Evolutionary conservation across 2,113 vertebrate species (phyloP).

Genomic region (Ailurus styani): DNA sequence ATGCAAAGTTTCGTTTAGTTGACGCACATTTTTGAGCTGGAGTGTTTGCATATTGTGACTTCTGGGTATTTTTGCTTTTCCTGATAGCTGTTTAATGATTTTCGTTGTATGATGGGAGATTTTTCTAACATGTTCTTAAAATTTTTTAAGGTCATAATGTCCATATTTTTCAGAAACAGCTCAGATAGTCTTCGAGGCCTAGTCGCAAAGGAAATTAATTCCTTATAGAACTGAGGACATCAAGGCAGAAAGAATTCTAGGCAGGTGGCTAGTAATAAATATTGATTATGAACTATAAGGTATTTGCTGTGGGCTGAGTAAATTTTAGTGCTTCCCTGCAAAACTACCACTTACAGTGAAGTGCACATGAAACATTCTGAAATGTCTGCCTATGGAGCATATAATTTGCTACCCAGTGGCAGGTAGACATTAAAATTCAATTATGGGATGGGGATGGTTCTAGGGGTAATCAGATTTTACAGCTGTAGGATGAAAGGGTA

Average conservation of each 20-base stretch:
- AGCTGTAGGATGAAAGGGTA: slow-evolving; percentile 29
- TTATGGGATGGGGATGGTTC: neutral
- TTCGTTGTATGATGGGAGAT: neutral
- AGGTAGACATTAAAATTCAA: slow-evolving; percentile 27
- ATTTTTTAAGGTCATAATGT: slow-evolving; percentile 24
- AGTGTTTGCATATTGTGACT: slow-evolving; percentile 17
- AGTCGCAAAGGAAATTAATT: slow-evolving; percentile 45
- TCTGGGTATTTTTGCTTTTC: slow-evolving; percentile 21
- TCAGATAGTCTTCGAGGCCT: neutral
- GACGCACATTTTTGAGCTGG: neutral
- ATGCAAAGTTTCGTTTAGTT: neutral
- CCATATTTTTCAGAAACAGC: slow-evolving; percentile 45
- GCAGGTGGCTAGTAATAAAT: slow-evolving; percentile 17
- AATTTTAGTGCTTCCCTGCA: slow-evolving; percentile 4
- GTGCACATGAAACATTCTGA: neutral
- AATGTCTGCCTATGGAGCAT: slow-evolving; percentile 10
- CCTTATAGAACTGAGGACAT: slow-evolving; percentile 8
- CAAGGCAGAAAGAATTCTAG: slow-evolving; percentile 8
- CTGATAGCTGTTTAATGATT: slow-evolving; percentile 21
- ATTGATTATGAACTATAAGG: slow-evolving; percentile 27
- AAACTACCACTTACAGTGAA: neutral
- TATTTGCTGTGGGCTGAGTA: neutral
- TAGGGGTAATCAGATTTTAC: neutral
- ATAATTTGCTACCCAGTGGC: slow-evolving; percentile 25
- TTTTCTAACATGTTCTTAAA: slow-evolving; percentile 35